Evolutionary conservation across 2,888 invertebrate species (phyloP), one percentile per base, ranked within the genome.

Genomic region (Dasysyrphus tricinctus): DNA sequence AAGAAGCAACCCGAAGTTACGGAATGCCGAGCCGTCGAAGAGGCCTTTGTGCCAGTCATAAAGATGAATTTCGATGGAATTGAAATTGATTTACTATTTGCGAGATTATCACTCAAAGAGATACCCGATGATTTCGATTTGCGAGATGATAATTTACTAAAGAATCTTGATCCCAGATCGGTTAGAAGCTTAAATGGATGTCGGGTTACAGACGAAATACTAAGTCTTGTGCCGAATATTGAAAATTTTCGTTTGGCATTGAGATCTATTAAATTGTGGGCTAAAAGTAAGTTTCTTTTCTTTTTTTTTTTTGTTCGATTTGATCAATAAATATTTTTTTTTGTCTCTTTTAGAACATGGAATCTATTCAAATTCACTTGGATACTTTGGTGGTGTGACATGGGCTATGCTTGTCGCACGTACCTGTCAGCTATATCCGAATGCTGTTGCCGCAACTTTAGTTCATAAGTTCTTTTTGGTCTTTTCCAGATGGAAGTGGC

Each of bases 361-460:
- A 73, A 98, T 99, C 89, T 99, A 99, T 93, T 99, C 99, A 67
- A 99, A 99, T 94, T 97, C 97, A 0, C 94, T 99, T 89, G 99
- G 99, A 56, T 99, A 98, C 93, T 95, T 99, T 70, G 99, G 99
- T 70, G 99, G 99, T 84, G 99, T 99, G 11, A 98, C 99, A 0
- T 99, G 99, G 99, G 99, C 99, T 2, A 99, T 99, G 98, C 93
- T 99, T 75, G 99, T 99, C 0, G 99, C 99, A 0, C 94, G 99
- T 88, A 98, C 98, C 0, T 99, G 99, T 92, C 99, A 99, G 92
- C 93, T 99, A 47, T 99, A 99, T 93, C 99, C 99, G 5, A 98
- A 98, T 93, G 99, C 99, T 2, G 95, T 96, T 42, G 97, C 99
- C 0, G 96, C 99, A 3, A 98, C 98, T 0, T 93, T 99, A 88